Conservation (phyloP, 2,888 invertebrate species). For the Cataglyphis livida region DNA sequence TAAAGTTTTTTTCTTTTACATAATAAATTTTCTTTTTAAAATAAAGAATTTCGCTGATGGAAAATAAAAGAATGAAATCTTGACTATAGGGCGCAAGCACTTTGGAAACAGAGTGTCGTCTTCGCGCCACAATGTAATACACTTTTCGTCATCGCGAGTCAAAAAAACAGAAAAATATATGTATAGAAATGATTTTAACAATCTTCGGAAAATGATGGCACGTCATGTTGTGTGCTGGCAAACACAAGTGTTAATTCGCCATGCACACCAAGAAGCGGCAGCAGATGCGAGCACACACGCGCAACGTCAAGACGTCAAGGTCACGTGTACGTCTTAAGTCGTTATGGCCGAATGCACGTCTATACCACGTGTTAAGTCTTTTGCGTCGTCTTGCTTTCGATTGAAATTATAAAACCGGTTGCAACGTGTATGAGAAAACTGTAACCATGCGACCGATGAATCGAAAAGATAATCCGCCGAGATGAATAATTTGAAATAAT, state of each 20-base stretch:
- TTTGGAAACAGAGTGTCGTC: not conserved
- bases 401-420: conserved; percentile 71
- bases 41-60: not conserved
- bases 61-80: conserved; percentile 15
- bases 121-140: not conserved
- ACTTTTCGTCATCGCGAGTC: not conserved
- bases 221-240: conserved; percentile 45
- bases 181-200: conserved; percentile 55
- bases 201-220: conserved; percentile 26
- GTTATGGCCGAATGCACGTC: conserved; percentile 59
- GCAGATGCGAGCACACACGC: conserved; percentile 57
- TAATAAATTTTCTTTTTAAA: not conserved
- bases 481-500: not conserved
- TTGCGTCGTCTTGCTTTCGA: conserved; percentile 62
- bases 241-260: conserved; percentile 57
- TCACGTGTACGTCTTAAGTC: conserved; percentile 51
- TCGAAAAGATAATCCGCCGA: not conserved
- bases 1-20: not conserved
- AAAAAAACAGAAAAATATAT: conserved; percentile 33
- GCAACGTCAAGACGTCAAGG: conserved; percentile 64
- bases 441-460: not conserved
- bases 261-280: conserved; percentile 51
- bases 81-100: not conserved
- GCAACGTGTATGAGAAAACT: conserved; percentile 29
- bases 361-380: conserved; percentile 68